Evolutionary conservation across 1,140 invertebrate genomes (phyloP).

Genomic region (Hycleus phaleratus): DNA sequence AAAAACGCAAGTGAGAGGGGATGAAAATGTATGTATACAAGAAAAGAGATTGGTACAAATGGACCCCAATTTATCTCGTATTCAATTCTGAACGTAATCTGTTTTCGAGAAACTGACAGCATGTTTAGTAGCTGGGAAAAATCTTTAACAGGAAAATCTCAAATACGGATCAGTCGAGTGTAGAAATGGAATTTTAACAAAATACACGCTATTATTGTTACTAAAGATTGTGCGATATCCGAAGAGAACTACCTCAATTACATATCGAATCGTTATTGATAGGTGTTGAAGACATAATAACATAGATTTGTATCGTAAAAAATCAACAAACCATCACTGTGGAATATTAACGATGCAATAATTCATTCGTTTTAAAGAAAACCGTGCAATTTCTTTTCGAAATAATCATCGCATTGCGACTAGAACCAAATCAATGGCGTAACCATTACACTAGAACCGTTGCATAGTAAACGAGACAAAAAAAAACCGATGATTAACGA

Average conservation of each 20-base stretch:
- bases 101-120: conserved; percentile 28
- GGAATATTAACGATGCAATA: not conserved
- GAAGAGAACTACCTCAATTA: too few relatives aligned
- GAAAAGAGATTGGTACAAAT: conserved; percentile 22
- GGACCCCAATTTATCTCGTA: conserved; percentile 29
- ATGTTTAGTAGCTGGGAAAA: conserved; percentile 2
- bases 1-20: too few relatives aligned
- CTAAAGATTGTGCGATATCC: too few relatives aligned
- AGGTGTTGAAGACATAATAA: too few relatives aligned
- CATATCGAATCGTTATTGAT: too few relatives aligned
- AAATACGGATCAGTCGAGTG: too few relatives aligned
- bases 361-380: not conserved
- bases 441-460: conserved; percentile 14
- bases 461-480: conserved; percentile 11
- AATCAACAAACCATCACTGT: not conserved
- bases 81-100: conserved; percentile 32
- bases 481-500: conserved; percentile 22
- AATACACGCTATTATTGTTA: too few relatives aligned
- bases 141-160: too few relatives aligned
- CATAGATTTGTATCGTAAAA: too few relatives aligned
- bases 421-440: not conserved
- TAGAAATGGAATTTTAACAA: too few relatives aligned
- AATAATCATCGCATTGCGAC: not conserved
- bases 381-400: not conserved
- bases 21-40: too few relatives aligned